Percentiles rank a stretch among this genome's conserved stretches.
Evolutionary conservation across 1,140 invertebrate genomes (phyloP).

Genomic region (Panagrolaimus sp.): DNA sequence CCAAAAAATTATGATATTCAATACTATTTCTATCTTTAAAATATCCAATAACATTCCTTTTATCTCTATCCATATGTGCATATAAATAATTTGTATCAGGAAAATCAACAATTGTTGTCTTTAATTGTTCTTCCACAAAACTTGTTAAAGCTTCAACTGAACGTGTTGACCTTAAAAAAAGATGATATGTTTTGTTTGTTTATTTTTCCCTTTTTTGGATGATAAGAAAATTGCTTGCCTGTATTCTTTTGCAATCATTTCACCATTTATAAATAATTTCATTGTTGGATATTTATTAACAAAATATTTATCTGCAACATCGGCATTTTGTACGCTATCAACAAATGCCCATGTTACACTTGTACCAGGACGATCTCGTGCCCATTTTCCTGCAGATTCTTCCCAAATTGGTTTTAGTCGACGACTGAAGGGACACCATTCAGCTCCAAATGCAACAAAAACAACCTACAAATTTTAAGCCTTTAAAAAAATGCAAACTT

Average conservation of each 20-base stretch:
- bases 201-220: background rate
- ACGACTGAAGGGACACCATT: constrained; percentile 79
- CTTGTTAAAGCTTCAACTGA: constrained; percentile 57
- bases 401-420: constrained; percentile 91
- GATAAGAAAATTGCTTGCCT: constrained; percentile 33
- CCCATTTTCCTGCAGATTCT: constrained; percentile 82
- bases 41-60: constrained; percentile 56
- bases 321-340: constrained; percentile 83
- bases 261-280: constrained; percentile 68
- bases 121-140: constrained; percentile 54
- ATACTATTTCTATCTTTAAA: constrained; percentile 43
- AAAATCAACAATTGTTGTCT: constrained; percentile 56
- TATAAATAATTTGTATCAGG: constrained; percentile 37
- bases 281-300: constrained; percentile 84
- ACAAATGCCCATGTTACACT: constrained; percentile 90
- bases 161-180: constrained; percentile 42
- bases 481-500: background rate
- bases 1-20: constrained; percentile 56
- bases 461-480: constrained; percentile 47
- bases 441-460: constrained; percentile 62
- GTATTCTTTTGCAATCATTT: constrained; percentile 58
- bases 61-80: constrained; percentile 42
- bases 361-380: constrained; percentile 71
- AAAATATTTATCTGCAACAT: constrained; percentile 87
- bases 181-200: background rate